Percentiles rank a stretch among this genome's conserved stretches.
These are phyloP conservation scores for Anguilla obscura DNA, from an alignment of 2,797 vertebrate species.

Conservation along the genomic window DNA sequence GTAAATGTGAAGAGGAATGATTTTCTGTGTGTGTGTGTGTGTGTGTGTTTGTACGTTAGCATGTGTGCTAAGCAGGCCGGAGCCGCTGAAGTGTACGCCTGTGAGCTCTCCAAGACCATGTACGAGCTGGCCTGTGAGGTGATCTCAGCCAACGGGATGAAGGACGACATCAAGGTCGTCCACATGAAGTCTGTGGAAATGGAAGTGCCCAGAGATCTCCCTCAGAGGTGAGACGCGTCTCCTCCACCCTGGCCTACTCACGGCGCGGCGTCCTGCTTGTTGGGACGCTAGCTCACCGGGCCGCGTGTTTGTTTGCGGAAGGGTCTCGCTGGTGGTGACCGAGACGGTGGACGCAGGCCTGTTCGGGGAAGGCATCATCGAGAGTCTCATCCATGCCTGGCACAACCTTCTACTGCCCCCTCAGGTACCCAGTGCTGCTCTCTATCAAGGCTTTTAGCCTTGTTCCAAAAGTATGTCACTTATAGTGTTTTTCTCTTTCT, in stretches of 20 bases:
- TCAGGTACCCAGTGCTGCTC: constrained; percentile 66
- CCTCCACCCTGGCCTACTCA: not conserved
- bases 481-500: not conserved
- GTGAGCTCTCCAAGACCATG: constrained; percentile 97
- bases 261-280: too few relatives aligned
- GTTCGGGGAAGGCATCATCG: constrained; percentile 97
- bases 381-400: constrained; percentile 97
- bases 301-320: constrained; percentile 49
- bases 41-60: constrained; percentile 58
- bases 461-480: not conserved
- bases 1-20: not conserved
- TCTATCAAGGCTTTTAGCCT: not conserved
- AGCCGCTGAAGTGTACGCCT: constrained; percentile 85
- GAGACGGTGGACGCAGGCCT: constrained; percentile 97
- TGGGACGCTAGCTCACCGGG: not conserved
- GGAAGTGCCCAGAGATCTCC: constrained; percentile 88
- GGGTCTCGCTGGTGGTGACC: constrained; percentile 97
- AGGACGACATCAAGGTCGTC: constrained; percentile 80
- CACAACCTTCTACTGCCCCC: constrained; percentile 91
- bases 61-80: constrained; percentile 95
- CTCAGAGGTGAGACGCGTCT: constrained; percentile 74
- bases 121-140: constrained; percentile 91
- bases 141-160: constrained; percentile 86
- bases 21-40: not conserved
- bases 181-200: constrained; percentile 93